Percentiles rank a stretch among this genome's conserved stretches.
Conservation (phyloP, 2,113 vertebrate species). For the Perca schrenkii region DNA sequence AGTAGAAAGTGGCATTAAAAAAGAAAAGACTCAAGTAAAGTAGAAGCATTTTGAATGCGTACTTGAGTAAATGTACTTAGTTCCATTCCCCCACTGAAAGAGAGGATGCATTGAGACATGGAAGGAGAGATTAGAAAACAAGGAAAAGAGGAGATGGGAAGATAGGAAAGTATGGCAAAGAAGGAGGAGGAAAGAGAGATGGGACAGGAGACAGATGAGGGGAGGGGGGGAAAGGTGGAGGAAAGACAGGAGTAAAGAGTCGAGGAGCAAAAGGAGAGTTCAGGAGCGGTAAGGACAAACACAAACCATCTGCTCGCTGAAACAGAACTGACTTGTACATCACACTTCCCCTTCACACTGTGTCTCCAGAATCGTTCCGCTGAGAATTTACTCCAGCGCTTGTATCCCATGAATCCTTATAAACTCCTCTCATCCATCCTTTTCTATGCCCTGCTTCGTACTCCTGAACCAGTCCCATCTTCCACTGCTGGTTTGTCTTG, state of each 20-base stretch:
- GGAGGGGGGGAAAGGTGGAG: not conserved
- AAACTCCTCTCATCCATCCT: not conserved
- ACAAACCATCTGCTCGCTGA: slow-evolving; percentile 19
- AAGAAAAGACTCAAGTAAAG: too few species aligned
- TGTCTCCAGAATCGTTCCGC: not conserved
- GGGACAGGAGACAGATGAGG: not conserved
- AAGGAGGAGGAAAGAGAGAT: not conserved
- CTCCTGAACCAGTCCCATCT: not conserved
- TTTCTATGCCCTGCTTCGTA: not conserved
- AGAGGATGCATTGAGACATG: too few species aligned
- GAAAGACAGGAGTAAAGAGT: slow-evolving; percentile 8
- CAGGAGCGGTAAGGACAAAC: slow-evolving; percentile 25
- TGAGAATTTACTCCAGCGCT: not conserved
- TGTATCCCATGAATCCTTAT: not conserved
- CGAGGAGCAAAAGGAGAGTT: not conserved
- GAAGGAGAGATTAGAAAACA: too few species aligned
- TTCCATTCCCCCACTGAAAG: too few species aligned
- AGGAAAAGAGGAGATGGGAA: too few species aligned
- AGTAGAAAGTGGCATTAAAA: too few species aligned
- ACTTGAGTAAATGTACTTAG: too few species aligned
- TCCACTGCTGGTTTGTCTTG: not conserved
- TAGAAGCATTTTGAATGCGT: too few species aligned
- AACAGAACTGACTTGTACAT: slow-evolving; percentile 28
- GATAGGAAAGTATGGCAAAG: too few species aligned
- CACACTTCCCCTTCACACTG: too few species aligned